Evolutionary conservation across 2,797 vertebrate genomes (phyloP).

Genomic region (Helicolenus hilgendorfi): DNA sequence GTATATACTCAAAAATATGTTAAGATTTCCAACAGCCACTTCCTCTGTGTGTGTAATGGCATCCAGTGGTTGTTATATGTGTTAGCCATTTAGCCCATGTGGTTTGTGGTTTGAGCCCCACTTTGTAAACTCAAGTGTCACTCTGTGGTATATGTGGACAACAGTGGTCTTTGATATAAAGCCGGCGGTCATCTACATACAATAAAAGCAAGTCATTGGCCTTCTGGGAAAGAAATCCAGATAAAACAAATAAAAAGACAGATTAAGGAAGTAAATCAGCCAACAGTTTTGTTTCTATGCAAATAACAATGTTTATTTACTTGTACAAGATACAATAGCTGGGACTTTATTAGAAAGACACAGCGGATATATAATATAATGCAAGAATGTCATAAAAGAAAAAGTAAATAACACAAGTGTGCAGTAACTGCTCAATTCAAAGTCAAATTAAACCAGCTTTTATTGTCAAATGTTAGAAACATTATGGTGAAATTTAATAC

Average conservation of each 20-base stretch:
- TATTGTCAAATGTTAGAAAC: background rate
- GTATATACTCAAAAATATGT: background rate
- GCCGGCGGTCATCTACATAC: background rate
- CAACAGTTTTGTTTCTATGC: background rate
- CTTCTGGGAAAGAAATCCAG: constrained; percentile 22
- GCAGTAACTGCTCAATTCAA: background rate
- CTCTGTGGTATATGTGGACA: constrained; percentile 53
- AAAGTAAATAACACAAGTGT: background rate
- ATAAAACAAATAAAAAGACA: background rate
- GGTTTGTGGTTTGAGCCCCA: constrained; percentile 60
- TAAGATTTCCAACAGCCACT: background rate
- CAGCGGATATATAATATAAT: background rate
- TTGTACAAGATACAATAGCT: background rate
- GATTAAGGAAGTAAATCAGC: background rate
- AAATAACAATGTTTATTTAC: background rate
- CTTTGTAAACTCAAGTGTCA: background rate
- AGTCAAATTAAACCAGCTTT: background rate
- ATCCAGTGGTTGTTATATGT: background rate
- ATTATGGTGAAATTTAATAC: background rate
- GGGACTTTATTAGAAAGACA: background rate
- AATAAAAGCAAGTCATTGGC: background rate
- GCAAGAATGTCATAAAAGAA: background rate
- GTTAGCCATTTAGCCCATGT: constrained; percentile 21
- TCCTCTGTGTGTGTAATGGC: background rate
- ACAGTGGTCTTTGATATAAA: constrained; percentile 23